Evolutionary conservation across 1,140 invertebrate genomes (phyloP).

Genomic region (Gryon sp.): DNA sequence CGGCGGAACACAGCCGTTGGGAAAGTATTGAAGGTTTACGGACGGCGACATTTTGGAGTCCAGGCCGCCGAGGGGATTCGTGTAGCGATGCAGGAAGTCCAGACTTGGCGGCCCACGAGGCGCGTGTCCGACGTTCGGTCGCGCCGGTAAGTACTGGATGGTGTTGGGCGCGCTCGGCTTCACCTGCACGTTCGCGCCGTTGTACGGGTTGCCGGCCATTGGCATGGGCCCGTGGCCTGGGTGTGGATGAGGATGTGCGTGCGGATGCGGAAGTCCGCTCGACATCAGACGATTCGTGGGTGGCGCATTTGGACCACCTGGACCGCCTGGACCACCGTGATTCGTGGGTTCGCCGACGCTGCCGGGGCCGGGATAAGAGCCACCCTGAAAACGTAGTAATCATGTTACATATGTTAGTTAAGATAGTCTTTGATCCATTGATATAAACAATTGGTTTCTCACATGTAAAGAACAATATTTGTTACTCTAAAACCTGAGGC

Average conservation of each 20-base stretch:
- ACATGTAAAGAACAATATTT: too few species aligned
- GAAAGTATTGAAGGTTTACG: slow-evolving; percentile 88
- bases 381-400: slow-evolving; percentile 34
- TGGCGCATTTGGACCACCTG: slow-evolving; percentile 75
- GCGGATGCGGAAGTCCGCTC: slow-evolving; percentile 72
- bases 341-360: slow-evolving; percentile 39
- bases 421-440: too few species aligned
- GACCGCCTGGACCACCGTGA: slow-evolving; percentile 76
- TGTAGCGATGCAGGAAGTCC: slow-evolving; percentile 94
- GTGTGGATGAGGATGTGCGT: slow-evolving; percentile 33
- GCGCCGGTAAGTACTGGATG: slow-evolving; percentile 97
- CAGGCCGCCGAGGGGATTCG: slow-evolving; percentile 86
- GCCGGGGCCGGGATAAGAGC: slow-evolving; percentile 40
- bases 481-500: too few species aligned
- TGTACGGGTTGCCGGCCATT: slow-evolving; percentile 82
- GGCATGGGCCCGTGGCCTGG: slow-evolving; percentile 51
- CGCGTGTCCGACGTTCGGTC: slow-evolving; percentile 86
- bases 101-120: slow-evolving; percentile 91
- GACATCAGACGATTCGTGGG: slow-evolving; percentile 73
- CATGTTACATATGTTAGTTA: too few species aligned
- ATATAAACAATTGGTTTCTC: too few species aligned
- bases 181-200: slow-evolving; percentile 93
- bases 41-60: slow-evolving; percentile 85
- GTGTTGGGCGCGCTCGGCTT: slow-evolving; percentile 98
- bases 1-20: slow-evolving; percentile 78